A percentile compares a stretch with the other conserved stretches of the same genome.
These are phyloP conservation scores for Drepana falcataria DNA, from an alignment of 2,888 invertebrate species.

Conservation along the genomic window DNA sequence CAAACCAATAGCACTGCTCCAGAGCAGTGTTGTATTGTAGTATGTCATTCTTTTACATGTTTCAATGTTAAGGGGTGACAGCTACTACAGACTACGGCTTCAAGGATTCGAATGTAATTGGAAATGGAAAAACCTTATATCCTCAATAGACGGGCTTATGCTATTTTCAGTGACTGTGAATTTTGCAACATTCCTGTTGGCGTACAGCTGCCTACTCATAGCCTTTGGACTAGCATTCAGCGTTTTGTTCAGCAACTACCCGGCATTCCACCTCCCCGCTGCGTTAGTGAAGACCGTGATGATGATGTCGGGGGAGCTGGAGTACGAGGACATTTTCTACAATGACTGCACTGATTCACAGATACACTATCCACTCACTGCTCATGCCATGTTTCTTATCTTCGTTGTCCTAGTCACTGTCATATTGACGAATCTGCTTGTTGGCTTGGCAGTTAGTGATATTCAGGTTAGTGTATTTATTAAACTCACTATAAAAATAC, in stretches of 20 bases:
- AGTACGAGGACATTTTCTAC: constrained; percentile 91
- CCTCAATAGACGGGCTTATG: too few relatives aligned
- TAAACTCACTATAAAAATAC: constrained; percentile 8
- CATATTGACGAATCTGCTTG: constrained; percentile 89
- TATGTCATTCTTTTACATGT: too few relatives aligned
- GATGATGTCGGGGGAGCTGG: constrained; percentile 93
- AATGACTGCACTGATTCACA: constrained; percentile 63
- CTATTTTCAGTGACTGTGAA: constrained; percentile 84
- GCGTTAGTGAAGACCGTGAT: constrained; percentile 87
- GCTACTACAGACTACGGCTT: neutral
- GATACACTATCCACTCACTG: constrained; percentile 83
- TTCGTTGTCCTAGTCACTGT: constrained; percentile 90
- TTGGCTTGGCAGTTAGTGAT: constrained; percentile 91
- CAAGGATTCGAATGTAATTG: too few relatives aligned
- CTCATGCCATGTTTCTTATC: constrained; percentile 85
- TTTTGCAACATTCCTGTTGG: constrained; percentile 88
- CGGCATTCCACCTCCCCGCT: constrained; percentile 83
- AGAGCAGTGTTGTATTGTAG: too few relatives aligned
- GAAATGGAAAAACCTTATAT: too few relatives aligned
- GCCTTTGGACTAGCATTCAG: constrained; percentile 90
- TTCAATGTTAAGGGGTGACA: neutral
- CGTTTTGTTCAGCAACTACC: constrained; percentile 88
- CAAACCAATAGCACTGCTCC: too few relatives aligned
- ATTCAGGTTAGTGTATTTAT: constrained; percentile 75
- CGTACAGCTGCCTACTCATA: constrained; percentile 88